phyloP scores from a whole-genome alignment of 2,113 vertebrate species.

The Xyliphius kryptos region DNA sequence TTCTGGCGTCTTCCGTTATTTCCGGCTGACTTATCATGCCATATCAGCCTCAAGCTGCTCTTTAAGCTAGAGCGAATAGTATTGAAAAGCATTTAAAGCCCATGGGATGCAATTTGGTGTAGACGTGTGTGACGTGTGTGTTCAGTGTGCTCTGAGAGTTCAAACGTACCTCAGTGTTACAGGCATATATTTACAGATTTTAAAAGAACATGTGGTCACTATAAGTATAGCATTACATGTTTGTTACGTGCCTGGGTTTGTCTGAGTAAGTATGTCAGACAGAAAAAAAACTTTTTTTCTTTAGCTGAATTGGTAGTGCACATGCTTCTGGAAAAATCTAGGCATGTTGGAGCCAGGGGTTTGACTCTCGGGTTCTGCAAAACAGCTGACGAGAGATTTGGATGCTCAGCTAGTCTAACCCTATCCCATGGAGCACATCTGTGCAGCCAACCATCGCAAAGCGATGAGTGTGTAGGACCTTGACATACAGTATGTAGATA shows the following conservation, averaged over 20 bases:
- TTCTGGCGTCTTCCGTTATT: conserved; percentile 1
- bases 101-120: not conserved
- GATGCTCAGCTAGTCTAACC: too few relatives aligned
- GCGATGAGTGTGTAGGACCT: too few relatives aligned
- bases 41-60: not conserved
- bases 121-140: conserved; percentile 1
- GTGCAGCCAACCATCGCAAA: too few relatives aligned
- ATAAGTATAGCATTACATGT: not conserved
- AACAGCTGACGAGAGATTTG: too few relatives aligned
- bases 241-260: not conserved
- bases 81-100: not conserved
- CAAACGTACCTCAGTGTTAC: not conserved
- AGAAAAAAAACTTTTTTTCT: not conserved
- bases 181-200: not conserved
- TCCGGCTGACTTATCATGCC: not conserved
- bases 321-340: too few relatives aligned
- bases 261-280: not conserved
- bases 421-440: too few relatives aligned
- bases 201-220: not conserved
- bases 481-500: too few relatives aligned
- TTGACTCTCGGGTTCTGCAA: too few relatives aligned
- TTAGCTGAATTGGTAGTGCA: not conserved
- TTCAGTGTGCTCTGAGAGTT: not conserved
- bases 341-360: too few relatives aligned
- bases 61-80: not conserved